Evolutionary conservation across 1,140 invertebrate genomes (phyloP), one percentile per base, ranked within the genome.

Genomic region (Hypsibius dujardini): DNA sequence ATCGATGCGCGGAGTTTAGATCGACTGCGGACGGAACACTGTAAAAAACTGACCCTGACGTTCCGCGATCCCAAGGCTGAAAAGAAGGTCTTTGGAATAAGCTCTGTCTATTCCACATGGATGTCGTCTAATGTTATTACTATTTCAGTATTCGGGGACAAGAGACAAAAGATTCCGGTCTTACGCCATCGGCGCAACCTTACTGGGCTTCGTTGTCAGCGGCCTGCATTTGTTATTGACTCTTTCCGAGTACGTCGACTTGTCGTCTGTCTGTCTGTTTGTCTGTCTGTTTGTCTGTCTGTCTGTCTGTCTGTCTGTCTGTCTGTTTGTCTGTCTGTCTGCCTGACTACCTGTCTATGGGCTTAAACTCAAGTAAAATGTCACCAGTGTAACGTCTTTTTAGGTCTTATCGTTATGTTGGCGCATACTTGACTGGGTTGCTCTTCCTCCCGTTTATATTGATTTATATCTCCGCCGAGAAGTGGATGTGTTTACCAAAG

Each of bases 1-100:
- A 95, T 95, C 72, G 91, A 95, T 79, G 91, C 91, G 0, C 83
- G 91, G n/a, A 92, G 89, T 76, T 91, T 93, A 69, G 90, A 95
- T 79, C 84, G 87, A 70, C 83, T 93, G 7, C 83, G 90, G 47
- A 84, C 86, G 0, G 88, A 93, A 74, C 90, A 94, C 78, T 92
- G 90, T 75, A 85, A 85, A 76, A 80, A 86, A 1, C 90, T 91
- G 86, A 88, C 88, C 1, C 82, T 96, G 3, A 78, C 75, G 45
- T 79, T 79, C 71, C 73, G 75, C 28, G 77, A 79, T 56, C 70
- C 71, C 56, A 75, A 77, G 2, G 71, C 78, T 40, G 79, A 80
- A 74, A 74, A 76, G 59, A 80, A 78, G 76, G 79, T 79, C 28
- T 28, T 28, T 28, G 28, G 28, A 28, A 73, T 1, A 50, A 56